These are phyloP conservation scores for Notodonta dromedarius DNA, from an alignment of 2,888 invertebrate species.

Conservation along the genomic window DNA sequence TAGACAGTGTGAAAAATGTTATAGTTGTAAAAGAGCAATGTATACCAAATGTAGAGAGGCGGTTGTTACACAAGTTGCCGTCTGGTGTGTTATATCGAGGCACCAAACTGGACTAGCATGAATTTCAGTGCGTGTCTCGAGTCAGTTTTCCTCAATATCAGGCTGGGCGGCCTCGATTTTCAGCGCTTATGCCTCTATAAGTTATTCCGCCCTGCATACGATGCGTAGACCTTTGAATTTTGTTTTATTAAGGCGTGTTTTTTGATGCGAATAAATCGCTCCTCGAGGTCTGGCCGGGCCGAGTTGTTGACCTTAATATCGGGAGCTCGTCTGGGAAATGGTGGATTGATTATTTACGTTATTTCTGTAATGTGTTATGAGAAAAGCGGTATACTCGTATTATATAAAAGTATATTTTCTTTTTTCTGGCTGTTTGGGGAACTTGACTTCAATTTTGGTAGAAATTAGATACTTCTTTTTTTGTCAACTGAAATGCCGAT, in stretches of 20 bases:
- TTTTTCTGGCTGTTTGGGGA: no score
- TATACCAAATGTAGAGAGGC: conserved; percentile 2
- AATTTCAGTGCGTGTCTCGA: conserved; percentile 73
- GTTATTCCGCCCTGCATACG: conserved; percentile 76
- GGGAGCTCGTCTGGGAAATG: conserved; percentile 18
- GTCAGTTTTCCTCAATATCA: conserved; percentile 75
- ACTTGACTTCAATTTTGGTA: no score
- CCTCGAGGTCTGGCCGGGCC: conserved; percentile 3
- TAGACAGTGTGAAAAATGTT: neutral
- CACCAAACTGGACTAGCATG: conserved; percentile 71
- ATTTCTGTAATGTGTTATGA: neutral
- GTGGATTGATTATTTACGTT: neutral
- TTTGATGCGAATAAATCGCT: conserved; percentile 35
- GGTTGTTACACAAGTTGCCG: conserved; percentile 16
- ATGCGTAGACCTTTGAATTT: conserved; percentile 59
- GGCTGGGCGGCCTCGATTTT: conserved; percentile 78
- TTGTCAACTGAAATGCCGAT: no score
- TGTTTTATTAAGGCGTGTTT: conserved; percentile 46
- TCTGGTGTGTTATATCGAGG: conserved; percentile 30
- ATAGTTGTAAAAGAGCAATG: conserved; percentile 9
- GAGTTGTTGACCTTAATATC: conserved; percentile 9
- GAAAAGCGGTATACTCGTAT: no score
- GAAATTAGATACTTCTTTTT: neutral
- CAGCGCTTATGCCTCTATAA: conserved; percentile 72
- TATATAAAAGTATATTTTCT: no score